A percentile compares a stretch with the other conserved stretches of the same genome.
These are phyloP conservation scores for Paedocypris sp. DNA, from an alignment of 2,113 vertebrate genomes.

Conservation along the genomic window DNA sequence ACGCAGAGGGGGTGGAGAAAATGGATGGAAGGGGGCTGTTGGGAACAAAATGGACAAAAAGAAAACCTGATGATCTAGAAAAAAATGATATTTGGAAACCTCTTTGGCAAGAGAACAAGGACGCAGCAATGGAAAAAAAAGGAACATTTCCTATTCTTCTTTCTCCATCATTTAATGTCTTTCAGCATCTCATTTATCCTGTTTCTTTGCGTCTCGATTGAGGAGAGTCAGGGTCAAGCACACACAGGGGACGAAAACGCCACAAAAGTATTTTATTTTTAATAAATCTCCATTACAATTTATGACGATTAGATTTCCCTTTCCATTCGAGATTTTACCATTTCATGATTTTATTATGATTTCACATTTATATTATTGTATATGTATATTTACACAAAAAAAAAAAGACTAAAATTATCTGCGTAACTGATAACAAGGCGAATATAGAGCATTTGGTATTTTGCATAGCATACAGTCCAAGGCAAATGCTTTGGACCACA, in stretches of 20 bases:
- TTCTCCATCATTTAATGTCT: conserved; percentile 5
- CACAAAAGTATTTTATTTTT: background rate
- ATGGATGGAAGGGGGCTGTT: background rate
- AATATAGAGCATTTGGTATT: no score
- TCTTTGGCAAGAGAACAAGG: conserved; percentile 46
- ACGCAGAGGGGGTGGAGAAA: background rate
- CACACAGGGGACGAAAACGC: background rate
- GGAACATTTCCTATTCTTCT: background rate
- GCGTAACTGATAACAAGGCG: no score
- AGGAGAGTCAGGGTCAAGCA: conserved; percentile 3
- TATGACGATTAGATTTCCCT: no score
- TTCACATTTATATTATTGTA: no score
- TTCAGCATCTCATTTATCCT: conserved; percentile 8
- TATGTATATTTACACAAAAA: no score
- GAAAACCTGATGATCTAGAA: background rate
- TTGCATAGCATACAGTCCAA: no score
- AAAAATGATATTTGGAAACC: conserved; percentile 42
- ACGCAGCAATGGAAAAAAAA: conserved; percentile 16
- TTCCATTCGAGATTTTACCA: no score
- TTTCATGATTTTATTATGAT: no score
- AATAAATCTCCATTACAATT: no score
- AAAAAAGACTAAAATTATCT: no score
- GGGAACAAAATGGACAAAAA: background rate
- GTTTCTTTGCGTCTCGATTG: background rate
- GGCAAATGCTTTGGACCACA: no score